phyloP scores from a whole-genome alignment of 2,113 vertebrate species.

The Spilogale gracilis region DNA sequence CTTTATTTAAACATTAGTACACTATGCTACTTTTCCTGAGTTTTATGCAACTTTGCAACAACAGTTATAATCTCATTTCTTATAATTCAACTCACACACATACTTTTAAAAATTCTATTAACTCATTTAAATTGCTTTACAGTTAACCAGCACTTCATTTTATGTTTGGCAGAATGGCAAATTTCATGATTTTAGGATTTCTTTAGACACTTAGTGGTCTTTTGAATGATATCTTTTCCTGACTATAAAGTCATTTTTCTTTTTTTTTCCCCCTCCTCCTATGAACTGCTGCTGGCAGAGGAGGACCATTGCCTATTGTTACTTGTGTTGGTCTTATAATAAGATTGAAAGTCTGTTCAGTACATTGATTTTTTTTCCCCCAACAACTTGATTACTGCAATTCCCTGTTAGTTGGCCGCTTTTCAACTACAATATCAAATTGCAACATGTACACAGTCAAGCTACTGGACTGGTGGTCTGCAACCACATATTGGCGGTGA shows the following conservation, averaged over 20 bases:
- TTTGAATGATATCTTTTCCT: constrained; percentile 2
- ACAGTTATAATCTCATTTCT: constrained; percentile 44
- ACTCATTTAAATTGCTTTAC: not conserved
- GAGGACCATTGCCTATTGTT: constrained; percentile 53
- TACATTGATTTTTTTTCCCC: constrained; percentile 67
- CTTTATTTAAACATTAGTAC: constrained; percentile 49
- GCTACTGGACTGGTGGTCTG: not conserved
- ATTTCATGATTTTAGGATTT: constrained; percentile 64
- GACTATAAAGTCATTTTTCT: not conserved
- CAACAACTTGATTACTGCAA: constrained; percentile 76
- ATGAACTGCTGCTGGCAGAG: not conserved
- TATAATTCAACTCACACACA: not conserved
- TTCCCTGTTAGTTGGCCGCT: constrained; percentile 68
- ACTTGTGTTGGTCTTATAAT: constrained; percentile 69
- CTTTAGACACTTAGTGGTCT: not conserved
- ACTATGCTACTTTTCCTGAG: not conserved
- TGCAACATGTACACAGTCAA: constrained; percentile 37
- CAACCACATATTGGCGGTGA: not conserved
- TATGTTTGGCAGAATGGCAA: constrained; percentile 58
- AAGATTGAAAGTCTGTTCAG: constrained; percentile 76
- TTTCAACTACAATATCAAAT: constrained; percentile 75
- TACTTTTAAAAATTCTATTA: constrained; percentile 37
- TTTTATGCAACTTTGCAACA: constrained; percentile 14
- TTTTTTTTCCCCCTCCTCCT: fast-evolving
- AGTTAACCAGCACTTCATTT: constrained; percentile 60